phyloP scores from a whole-genome alignment of 2,888 invertebrate genomes.

The Neoascia interrupta region DNA sequence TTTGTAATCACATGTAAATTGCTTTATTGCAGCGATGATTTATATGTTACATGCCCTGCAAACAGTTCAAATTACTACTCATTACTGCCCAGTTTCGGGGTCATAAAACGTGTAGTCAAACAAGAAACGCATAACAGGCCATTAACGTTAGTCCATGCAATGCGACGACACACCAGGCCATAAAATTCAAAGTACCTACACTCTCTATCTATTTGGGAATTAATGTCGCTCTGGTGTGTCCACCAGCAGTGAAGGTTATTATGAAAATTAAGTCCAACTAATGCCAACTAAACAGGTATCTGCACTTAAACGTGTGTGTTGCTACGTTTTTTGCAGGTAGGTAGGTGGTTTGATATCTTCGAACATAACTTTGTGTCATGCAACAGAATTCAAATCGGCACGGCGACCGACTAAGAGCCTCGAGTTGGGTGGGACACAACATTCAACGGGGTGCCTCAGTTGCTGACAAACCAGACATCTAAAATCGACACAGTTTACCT shows the following conservation, averaged over 20 bases:
- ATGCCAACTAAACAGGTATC: conserved; percentile 56
- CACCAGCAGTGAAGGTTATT: conserved; percentile 63
- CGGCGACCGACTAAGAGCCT: too few relatives aligned
- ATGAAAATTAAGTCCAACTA: conserved; percentile 59
- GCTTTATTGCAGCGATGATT: conserved; percentile 35
- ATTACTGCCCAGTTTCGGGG: conserved; percentile 53
- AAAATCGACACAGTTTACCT: conserved; percentile 54
- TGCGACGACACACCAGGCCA: conserved; percentile 20
- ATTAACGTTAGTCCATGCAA: background rate
- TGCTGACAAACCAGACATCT: conserved; percentile 17
- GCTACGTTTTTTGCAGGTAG: conserved; percentile 42
- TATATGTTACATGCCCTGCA: conserved; percentile 10
- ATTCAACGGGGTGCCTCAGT: conserved; percentile 18
- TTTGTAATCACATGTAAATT: conserved; percentile 13
- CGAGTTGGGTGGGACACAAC: too few relatives aligned
- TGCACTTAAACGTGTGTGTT: background rate
- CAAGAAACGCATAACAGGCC: background rate
- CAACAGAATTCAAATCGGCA: conserved; percentile 57
- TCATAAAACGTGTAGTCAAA: conserved; percentile 40
- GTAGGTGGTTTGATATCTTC: conserved; percentile 56
- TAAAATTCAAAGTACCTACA: conserved; percentile 28
- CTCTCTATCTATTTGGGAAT: conserved; percentile 20
- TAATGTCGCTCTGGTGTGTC: conserved; percentile 30
- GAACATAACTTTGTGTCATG: conserved; percentile 66
- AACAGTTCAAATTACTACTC: conserved; percentile 35